Conservation (phyloP, 2,113 vertebrate species). For the Bubo blakistoni region DNA sequence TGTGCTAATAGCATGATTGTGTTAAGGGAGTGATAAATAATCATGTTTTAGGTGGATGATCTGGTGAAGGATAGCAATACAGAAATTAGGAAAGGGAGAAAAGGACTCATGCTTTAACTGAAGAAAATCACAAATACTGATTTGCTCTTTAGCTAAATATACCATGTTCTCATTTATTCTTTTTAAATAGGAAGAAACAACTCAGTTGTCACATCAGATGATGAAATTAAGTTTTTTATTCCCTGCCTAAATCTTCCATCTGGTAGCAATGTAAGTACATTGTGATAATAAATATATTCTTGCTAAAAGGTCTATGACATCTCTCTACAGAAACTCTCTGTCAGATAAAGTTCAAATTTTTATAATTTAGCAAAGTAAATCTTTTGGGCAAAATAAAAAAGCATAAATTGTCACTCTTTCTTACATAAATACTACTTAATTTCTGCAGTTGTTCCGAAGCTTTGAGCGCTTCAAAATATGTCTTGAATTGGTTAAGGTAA, state of each 20-base stretch:
- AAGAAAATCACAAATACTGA: background rate
- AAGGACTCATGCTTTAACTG: background rate
- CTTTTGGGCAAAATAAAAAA: background rate
- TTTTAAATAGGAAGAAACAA: background rate
- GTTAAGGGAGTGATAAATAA: background rate
- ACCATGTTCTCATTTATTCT: background rate
- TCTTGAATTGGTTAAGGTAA: background rate
- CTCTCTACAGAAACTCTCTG: background rate
- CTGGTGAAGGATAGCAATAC: background rate
- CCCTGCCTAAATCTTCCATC: background rate
- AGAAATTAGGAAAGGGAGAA: background rate
- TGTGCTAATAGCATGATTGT: background rate
- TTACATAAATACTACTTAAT: background rate
- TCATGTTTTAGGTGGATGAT: background rate
- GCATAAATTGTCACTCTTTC: background rate
- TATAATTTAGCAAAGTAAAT: conserved; percentile 6
- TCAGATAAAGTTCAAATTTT: conserved; percentile 12
- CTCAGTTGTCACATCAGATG: background rate
- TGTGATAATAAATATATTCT: background rate
- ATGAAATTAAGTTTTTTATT: background rate
- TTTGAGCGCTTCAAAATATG: background rate
- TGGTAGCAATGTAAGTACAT: background rate
- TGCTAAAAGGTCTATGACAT: conserved; percentile 4
- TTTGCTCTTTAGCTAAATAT: background rate
- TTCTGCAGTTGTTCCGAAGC: background rate